These are phyloP conservation scores for Harpalus rufipes DNA, from an alignment of 2,888 invertebrate species.

Conservation along the genomic window DNA sequence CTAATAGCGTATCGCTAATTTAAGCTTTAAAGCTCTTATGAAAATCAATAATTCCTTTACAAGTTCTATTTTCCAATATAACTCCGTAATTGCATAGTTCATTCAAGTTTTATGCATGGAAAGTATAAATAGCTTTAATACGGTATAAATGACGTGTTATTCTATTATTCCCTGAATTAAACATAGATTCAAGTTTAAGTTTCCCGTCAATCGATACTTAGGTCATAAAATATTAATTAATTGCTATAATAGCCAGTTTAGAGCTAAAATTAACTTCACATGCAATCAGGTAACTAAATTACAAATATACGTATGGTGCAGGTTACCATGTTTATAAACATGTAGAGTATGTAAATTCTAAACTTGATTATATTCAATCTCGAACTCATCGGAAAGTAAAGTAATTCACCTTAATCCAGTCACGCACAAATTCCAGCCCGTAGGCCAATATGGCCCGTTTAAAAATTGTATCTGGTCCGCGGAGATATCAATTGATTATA, in stretches of 20 bases:
- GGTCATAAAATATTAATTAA: constrained; percentile 23
- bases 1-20: too few relatives aligned
- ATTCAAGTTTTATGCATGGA: neutral
- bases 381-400: neutral
- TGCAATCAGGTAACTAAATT: neutral
- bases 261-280: neutral
- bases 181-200: constrained; percentile 13
- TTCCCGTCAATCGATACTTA: constrained; percentile 27
- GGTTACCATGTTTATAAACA: neutral
- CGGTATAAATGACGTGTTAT: constrained; percentile 34
- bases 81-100: neutral
- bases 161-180: constrained; percentile 31
- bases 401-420: too few relatives aligned
- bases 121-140: constrained; percentile 31
- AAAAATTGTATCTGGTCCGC: too few relatives aligned
- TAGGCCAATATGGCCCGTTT: too few relatives aligned
- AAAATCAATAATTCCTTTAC: neutral
- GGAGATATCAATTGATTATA: too few relatives aligned
- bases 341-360: neutral
- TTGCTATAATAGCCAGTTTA: constrained; percentile 4
- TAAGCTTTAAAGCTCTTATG: neutral
- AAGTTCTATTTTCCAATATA: constrained; percentile 10
- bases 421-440: too few relatives aligned
- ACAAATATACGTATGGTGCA: neutral
- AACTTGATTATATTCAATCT: neutral